These are phyloP conservation scores for Helostoma temminkii DNA, from an alignment of 2,797 vertebrate species.

Conservation along the genomic window DNA sequence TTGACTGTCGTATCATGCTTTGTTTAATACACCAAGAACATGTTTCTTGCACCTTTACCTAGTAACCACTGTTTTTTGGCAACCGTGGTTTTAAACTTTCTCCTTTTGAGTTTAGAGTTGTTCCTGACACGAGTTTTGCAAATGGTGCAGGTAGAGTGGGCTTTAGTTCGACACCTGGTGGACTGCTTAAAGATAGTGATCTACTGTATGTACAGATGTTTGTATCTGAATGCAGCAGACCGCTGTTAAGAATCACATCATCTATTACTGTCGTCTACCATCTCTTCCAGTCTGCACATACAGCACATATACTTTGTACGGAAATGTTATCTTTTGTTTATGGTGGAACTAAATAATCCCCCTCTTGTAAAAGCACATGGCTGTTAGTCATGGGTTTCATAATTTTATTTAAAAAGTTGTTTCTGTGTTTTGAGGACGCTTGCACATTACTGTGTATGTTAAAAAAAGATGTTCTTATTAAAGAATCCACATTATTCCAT, in stretches of 20 bases:
- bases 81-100: too few relatives aligned
- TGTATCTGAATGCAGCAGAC: neutral
- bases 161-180: neutral
- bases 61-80: too few relatives aligned
- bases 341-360: neutral
- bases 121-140: neutral
- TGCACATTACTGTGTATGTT: too few relatives aligned
- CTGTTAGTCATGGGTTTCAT: too few relatives aligned
- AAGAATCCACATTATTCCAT: neutral
- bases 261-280: neutral
- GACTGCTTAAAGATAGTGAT: neutral
- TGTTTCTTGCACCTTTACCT: too few relatives aligned
- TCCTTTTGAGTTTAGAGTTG: neutral
- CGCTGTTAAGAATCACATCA: neutral
- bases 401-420: too few relatives aligned
- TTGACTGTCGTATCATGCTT: too few relatives aligned
- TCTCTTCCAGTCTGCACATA: neutral
- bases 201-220: neutral
- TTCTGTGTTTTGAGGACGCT: neutral
- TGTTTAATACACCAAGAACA: neutral
- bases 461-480: too few relatives aligned
- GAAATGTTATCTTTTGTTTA: neutral
- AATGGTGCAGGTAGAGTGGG: neutral
- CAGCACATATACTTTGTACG: neutral
- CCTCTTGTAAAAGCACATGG: neutral